Evolutionary conservation across 2,797 vertebrate genomes (phyloP).

Genomic region (Kryptolebias ocellatus): DNA sequence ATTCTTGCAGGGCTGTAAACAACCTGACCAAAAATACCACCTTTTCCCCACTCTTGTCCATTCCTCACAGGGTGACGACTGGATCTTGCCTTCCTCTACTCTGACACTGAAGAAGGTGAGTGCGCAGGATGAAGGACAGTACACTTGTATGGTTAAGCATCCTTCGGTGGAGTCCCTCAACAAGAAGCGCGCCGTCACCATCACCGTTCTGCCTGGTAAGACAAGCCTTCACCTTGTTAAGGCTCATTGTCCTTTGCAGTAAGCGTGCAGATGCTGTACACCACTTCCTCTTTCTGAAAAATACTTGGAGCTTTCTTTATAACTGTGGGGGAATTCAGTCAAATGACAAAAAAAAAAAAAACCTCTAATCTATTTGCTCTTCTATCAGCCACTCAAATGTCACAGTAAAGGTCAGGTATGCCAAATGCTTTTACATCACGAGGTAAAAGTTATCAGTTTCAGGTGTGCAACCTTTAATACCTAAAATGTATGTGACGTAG

Average conservation of each 20-base stretch:
- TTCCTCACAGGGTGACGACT: conserved; percentile 77
- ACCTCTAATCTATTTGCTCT: conserved; percentile 11
- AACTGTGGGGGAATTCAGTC: conserved; percentile 25
- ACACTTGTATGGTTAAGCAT: conserved; percentile 81
- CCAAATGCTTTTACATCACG: conserved; percentile 1
- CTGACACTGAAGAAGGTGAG: conserved; percentile 74
- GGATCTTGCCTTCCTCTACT: conserved; percentile 73
- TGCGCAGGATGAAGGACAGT: conserved; percentile 69
- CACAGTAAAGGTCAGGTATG: conserved; percentile 24
- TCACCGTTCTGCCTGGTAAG: conserved; percentile 80
- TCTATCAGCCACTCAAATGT: conserved; percentile 17
- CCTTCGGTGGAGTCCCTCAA: conserved; percentile 68
- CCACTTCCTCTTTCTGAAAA: conserved; percentile 29
- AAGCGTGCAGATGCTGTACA: background rate
- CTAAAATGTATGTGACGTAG: conserved; percentile 10
- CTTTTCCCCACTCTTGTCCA: background rate
- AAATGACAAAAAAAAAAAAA: background rate
- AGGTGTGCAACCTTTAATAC: conserved; percentile 22
- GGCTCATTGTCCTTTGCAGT: background rate
- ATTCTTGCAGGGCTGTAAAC: conserved; percentile 24
- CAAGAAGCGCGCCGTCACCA: conserved; percentile 71
- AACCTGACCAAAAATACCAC: conserved; percentile 11
- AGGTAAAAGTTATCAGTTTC: conserved; percentile 4
- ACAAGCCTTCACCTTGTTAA: background rate
- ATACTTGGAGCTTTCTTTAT: background rate